Evolutionary conservation across 2,888 invertebrate genomes (phyloP).

Genomic region (Chirona hameri): DNA sequence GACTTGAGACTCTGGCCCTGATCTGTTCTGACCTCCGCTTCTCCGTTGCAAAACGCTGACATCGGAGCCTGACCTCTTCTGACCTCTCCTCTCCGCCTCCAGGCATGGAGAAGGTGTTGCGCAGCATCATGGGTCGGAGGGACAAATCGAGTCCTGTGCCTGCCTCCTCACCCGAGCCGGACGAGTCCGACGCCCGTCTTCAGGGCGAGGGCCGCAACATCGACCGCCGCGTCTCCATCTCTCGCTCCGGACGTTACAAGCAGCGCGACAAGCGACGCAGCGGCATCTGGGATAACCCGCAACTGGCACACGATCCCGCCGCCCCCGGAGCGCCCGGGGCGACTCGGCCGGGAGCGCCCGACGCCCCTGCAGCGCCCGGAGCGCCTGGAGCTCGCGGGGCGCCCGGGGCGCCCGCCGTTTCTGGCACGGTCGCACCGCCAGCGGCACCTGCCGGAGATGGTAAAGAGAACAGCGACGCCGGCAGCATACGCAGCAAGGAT

Average conservation of each 20-base stretch:
- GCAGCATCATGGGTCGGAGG: constrained; percentile 14
- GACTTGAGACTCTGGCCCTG: too few relatives aligned
- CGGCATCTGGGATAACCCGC: constrained; percentile 32
- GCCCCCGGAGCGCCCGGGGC: neutral
- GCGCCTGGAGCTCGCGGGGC: neutral
- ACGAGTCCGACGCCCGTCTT: constrained; percentile 22
- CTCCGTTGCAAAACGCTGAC: too few relatives aligned
- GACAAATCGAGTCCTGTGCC: neutral
- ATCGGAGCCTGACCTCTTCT: neutral
- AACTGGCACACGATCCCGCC: neutral
- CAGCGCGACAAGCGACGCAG: constrained; percentile 34
- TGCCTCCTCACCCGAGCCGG: neutral
- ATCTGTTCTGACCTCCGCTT: too few relatives aligned
- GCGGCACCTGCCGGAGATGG: neutral
- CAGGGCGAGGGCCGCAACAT: constrained; percentile 30
- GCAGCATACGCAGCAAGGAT: constrained; percentile 11
- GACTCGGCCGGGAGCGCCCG: too few relatives aligned
- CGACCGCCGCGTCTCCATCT: constrained; percentile 34
- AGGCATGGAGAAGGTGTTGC: neutral
- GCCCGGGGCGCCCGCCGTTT: neutral
- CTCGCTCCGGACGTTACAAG: constrained; percentile 35
- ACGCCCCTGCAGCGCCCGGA: neutral
- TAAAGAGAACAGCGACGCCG: constrained; percentile 11
- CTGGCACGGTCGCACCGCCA: neutral
- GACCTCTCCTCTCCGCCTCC: neutral